Conservation (phyloP, 2,113 vertebrate species). For the Anhinga rufa region DNA sequence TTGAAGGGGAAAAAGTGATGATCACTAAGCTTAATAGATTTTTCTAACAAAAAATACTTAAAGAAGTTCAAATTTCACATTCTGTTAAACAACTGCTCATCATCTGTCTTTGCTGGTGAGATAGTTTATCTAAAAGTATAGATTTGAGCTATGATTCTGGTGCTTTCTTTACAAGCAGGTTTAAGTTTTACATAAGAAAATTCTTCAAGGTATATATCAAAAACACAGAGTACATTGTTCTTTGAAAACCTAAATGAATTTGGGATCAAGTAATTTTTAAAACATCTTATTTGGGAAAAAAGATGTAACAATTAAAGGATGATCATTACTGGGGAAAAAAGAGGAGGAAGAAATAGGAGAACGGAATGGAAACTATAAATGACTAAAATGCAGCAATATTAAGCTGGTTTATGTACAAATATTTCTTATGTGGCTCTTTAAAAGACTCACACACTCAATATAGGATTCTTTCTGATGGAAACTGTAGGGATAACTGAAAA, state of each 20-base stretch:
- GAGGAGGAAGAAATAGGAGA: neutral
- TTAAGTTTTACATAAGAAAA: neutral
- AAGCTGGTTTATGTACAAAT: neutral
- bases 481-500: neutral
- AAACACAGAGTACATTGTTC: neutral
- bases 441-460: neutral
- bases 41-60: neutral
- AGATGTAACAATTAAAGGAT: neutral
- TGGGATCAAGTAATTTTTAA: neutral
- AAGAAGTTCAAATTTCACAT: neutral
- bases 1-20: neutral
- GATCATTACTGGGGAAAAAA: neutral
- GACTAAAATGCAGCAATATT: neutral
- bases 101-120: neutral
- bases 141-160: neutral
- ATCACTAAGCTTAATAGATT: neutral
- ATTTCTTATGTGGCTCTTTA: neutral
- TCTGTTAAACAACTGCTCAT: neutral
- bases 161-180: neutral
- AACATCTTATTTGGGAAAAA: neutral
- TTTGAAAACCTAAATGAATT: neutral
- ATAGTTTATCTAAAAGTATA: neutral
- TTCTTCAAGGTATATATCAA: neutral
- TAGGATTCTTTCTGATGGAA: neutral
- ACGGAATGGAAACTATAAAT: neutral